These are phyloP conservation scores for Sisyra nigra DNA, from an alignment of 2,888 invertebrate genomes.

Conservation along the genomic window DNA sequence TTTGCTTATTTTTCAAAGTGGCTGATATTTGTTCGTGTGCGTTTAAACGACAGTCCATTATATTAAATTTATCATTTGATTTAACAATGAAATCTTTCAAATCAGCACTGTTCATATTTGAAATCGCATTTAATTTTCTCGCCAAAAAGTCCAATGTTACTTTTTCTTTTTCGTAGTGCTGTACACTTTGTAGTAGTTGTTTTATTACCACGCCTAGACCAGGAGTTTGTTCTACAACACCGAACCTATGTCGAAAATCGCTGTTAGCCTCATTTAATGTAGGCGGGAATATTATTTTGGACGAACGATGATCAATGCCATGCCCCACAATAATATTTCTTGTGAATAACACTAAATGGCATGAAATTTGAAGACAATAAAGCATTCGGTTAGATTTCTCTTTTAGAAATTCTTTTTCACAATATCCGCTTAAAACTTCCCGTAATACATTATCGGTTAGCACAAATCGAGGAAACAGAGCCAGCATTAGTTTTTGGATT, in stretches of 20 bases:
- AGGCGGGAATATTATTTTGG: constrained; percentile 35
- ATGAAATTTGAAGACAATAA: constrained; percentile 42
- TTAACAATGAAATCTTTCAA: constrained; percentile 33
- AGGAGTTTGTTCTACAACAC: constrained; percentile 24
- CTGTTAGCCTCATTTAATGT: constrained; percentile 26
- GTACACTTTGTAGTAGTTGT: constrained; percentile 36
- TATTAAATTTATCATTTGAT: constrained; percentile 18
- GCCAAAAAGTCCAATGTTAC: constrained; percentile 30
- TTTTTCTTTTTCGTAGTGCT: constrained; percentile 34
- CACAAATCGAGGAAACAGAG: constrained; percentile 55
- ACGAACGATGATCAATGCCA: constrained; percentile 33
- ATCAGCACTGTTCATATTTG: constrained; percentile 37
- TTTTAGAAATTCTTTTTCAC: constrained; percentile 13
- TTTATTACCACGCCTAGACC: constrained; percentile 35
- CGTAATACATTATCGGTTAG: constrained; percentile 26
- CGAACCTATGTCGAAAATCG: constrained; percentile 16
- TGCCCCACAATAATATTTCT: constrained; percentile 45
- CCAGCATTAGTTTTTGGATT: constrained; percentile 57
- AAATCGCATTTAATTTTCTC: constrained; percentile 30
- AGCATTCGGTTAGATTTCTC: constrained; percentile 28
- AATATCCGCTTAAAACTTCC: constrained; percentile 23
- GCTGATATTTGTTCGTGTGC: constrained; percentile 32
- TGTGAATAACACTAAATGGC: constrained; percentile 53
- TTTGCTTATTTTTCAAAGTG: constrained; percentile 36
- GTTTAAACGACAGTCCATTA: constrained; percentile 20